phyloP scores from a whole-genome alignment of 2,888 invertebrate species.

The Thymelicus lineola region DNA sequence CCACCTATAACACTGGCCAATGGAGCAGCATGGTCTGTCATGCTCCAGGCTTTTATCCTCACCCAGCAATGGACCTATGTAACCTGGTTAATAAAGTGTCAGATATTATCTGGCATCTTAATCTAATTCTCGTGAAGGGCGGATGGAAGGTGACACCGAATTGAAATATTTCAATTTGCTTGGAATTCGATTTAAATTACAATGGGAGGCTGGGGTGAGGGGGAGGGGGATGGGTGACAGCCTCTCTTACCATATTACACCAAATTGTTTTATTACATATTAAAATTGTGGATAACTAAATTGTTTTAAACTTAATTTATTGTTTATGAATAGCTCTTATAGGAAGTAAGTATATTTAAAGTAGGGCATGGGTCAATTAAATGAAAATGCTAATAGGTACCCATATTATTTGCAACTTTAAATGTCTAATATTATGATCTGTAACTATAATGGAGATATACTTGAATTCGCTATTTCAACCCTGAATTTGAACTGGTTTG shows the following conservation, averaged over 20 bases:
- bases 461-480: too few relatives aligned
- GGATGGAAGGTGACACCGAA: constrained; percentile 71
- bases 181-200: constrained; percentile 84
- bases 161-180: constrained; percentile 84
- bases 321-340: too few relatives aligned
- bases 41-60: neutral
- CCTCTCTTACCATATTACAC: neutral
- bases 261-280: neutral
- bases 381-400: too few relatives aligned
- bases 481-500: too few relatives aligned
- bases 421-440: too few relatives aligned
- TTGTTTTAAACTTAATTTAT: too few relatives aligned
- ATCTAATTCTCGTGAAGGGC: constrained; percentile 64
- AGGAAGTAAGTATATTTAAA: too few relatives aligned
- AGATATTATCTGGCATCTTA: constrained; percentile 57
- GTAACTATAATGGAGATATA: too few relatives aligned
- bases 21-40: neutral
- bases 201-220: constrained; percentile 61
- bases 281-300: neutral
- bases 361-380: too few relatives aligned
- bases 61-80: neutral
- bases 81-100: neutral
- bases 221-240: constrained; percentile 34
- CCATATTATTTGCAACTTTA: too few relatives aligned
- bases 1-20: neutral